phyloP scores from a whole-genome alignment of 2,888 invertebrate genomes.

The Chaitophorus viminalis region DNA sequence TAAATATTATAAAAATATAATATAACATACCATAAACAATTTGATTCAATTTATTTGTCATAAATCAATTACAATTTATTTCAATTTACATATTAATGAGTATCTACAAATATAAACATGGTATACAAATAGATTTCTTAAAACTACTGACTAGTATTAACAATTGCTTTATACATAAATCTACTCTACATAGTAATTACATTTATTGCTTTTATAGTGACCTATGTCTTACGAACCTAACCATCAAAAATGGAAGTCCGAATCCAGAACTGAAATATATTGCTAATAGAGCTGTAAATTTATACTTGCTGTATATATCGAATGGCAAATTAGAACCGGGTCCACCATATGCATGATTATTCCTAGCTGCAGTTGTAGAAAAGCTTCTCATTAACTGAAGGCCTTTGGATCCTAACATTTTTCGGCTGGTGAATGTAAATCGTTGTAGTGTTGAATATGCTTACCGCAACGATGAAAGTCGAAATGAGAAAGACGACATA shows the following conservation, averaged over 20 bases:
- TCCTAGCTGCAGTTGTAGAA: conserved; percentile 42
- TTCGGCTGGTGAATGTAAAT: not conserved
- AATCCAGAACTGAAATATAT: conserved; percentile 50
- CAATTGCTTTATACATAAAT: not conserved
- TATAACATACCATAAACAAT: not conserved
- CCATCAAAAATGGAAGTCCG: conserved; percentile 57
- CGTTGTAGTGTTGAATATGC: not conserved
- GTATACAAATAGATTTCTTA: conserved; percentile 8
- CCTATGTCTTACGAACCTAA: conserved; percentile 38
- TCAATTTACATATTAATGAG: not conserved
- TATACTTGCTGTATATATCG: conserved; percentile 47
- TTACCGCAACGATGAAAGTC: not conserved
- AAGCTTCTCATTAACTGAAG: conserved; percentile 31
- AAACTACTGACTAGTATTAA: conserved; percentile 39
- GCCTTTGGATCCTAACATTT: conserved; percentile 48
- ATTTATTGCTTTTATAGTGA: not conserved
- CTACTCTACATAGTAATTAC: not conserved
- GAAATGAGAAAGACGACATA: not conserved
- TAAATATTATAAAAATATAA: too few species aligned
- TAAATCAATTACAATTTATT: conserved; percentile 1
- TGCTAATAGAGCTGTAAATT: conserved; percentile 50
- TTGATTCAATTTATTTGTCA: not conserved
- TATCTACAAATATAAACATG: not conserved
- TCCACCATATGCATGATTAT: conserved; percentile 50
- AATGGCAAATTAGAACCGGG: conserved; percentile 52